These are phyloP conservation scores for Sitta europaea DNA, from an alignment of 2,113 vertebrate genomes.

Conservation along the genomic window DNA sequence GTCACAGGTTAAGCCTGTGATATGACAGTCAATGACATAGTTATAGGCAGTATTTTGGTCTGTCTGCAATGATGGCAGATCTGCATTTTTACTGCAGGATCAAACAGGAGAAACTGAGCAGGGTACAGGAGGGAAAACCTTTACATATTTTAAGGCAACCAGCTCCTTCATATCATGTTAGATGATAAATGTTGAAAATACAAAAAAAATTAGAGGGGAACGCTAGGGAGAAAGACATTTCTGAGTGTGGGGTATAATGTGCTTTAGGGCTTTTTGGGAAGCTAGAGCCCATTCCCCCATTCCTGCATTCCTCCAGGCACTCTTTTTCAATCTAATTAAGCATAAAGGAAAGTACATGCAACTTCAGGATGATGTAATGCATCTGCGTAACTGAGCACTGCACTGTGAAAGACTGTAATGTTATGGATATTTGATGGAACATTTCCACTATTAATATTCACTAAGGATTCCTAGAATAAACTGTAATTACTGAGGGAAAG, in stretches of 20 bases:
- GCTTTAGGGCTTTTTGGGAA: background rate
- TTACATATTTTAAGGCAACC: background rate
- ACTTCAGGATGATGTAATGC: constrained; percentile 47
- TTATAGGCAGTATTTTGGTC: background rate
- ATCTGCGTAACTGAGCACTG: background rate
- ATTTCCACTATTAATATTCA: constrained; percentile 51
- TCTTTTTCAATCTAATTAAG: constrained; percentile 9
- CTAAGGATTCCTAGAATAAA: constrained; percentile 52
- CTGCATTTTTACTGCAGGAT: background rate
- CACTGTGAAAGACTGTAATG: background rate
- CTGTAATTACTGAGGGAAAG: constrained; percentile 33
- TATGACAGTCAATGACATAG: constrained; percentile 16
- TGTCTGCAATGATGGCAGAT: background rate
- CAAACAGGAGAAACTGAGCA: background rate
- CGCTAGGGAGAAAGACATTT: background rate
- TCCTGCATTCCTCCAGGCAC: background rate
- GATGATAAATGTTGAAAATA: background rate
- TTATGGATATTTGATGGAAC: constrained; percentile 25
- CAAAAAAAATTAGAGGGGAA: background rate
- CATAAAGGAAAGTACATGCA: background rate
- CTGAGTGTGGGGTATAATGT: background rate
- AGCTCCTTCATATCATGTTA: background rate
- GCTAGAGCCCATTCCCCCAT: background rate
- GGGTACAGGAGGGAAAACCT: background rate
- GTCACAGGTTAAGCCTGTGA: constrained; percentile 36